Conservation (phyloP, 2,888 invertebrate species). For the Drosophila mercatorum region DNA sequence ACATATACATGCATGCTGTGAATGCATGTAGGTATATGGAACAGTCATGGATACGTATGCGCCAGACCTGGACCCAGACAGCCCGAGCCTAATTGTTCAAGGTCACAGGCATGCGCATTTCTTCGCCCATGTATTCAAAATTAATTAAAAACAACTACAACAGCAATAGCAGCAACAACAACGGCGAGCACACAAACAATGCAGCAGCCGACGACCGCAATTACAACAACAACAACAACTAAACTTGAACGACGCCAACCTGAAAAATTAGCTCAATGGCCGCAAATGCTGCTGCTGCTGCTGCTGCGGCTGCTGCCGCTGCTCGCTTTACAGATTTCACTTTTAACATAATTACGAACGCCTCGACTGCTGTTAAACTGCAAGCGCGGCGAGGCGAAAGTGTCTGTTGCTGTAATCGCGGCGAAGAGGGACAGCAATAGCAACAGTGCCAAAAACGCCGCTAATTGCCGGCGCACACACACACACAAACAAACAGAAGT, state of each 20-base stretch:
- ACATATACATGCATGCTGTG: constrained; percentile 17
- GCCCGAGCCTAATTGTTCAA: constrained; percentile 75
- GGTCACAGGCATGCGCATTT: constrained; percentile 80
- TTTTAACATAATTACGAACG: constrained; percentile 56
- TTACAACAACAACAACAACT: constrained; percentile 35
- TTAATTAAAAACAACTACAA: constrained; percentile 71
- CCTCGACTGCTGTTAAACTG: constrained; percentile 28
- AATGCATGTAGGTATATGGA: constrained; percentile 64
- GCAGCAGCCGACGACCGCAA: constrained; percentile 42
- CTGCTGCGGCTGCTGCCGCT: constrained; percentile 19
- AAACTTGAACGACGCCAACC: constrained; percentile 39
- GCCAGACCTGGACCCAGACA: constrained; percentile 60
- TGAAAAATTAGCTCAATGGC: constrained; percentile 63
- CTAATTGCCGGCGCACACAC: constrained; percentile 31
- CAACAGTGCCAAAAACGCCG: constrained; percentile 19
- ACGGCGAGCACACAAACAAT: constrained; percentile 41
- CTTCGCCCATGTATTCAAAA: constrained; percentile 71
- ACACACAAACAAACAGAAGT: neutral
- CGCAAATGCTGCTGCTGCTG: constrained; percentile 45
- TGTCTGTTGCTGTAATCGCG: constrained; percentile 57
- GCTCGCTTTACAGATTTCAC: constrained; percentile 54
- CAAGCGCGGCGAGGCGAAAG: constrained; percentile 50
- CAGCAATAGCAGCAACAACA: constrained; percentile 35
- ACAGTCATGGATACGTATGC: constrained; percentile 60
- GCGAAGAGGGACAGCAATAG: constrained; percentile 25